Conservation (phyloP, 2,113 vertebrate species). For the Orthonyx spaldingii region DNA sequence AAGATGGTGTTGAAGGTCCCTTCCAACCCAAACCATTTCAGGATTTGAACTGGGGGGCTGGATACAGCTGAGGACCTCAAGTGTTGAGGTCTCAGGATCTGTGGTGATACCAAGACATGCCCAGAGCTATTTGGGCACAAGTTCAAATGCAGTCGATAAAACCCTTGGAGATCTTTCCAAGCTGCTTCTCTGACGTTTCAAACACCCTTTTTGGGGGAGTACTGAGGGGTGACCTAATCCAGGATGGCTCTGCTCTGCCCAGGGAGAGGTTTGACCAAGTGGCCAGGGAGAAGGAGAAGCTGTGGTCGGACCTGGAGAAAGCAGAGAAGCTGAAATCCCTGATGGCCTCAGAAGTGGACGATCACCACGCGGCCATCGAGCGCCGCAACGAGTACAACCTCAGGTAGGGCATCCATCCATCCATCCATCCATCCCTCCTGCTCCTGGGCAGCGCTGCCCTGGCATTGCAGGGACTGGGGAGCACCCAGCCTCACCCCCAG, state of each 20-base stretch:
- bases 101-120: no score
- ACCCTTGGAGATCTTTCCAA: background rate
- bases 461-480: fast-evolving
- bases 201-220: background rate
- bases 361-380: slow-evolving; percentile 89
- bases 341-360: slow-evolving; percentile 90
- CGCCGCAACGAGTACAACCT: slow-evolving; percentile 85
- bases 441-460: fast-evolving
- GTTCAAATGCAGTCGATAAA: background rate
- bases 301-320: slow-evolving; percentile 86
- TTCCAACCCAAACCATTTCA: background rate
- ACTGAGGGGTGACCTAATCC: background rate
- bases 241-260: background rate
- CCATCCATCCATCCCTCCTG: background rate
- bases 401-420: slow-evolving; percentile 63
- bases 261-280: slow-evolving; percentile 87
- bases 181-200: no score
- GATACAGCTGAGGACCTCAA: background rate
- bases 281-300: slow-evolving; percentile 88
- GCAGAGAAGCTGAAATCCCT: slow-evolving; percentile 87
- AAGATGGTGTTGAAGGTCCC: fast-evolving
- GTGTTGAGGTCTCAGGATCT: background rate
- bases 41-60: fast-evolving
- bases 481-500: background rate
- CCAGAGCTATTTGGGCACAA: background rate